Evolutionary conservation across 2,888 invertebrate species (phyloP).

Genomic region (Tanaodytes sp.): DNA sequence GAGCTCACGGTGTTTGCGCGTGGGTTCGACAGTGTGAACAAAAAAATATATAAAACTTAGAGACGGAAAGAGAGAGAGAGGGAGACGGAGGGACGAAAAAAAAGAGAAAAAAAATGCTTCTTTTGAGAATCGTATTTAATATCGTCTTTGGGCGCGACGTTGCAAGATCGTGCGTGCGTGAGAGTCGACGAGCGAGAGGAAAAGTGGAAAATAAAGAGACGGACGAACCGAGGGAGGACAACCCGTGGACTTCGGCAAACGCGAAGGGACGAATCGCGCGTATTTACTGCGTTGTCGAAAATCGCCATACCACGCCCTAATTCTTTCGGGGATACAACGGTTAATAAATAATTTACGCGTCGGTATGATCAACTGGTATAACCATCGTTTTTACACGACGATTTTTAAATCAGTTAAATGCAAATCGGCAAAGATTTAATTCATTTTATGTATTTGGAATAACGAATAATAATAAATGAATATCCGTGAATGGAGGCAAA

Average conservation of each 20-base stretch:
- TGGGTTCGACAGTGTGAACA: conserved; percentile 40
- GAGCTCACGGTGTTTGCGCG: conserved; percentile 20
- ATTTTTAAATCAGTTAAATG: too few species aligned
- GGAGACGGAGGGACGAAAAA: neutral
- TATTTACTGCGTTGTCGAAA: conserved; percentile 53
- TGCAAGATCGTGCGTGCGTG: conserved; percentile 36
- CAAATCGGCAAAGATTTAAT: too few species aligned
- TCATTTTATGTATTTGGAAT: too few species aligned
- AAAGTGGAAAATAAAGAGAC: conserved; percentile 45
- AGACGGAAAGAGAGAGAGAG: neutral
- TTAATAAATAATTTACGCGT: too few species aligned
- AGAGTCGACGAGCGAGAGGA: conserved; percentile 25
- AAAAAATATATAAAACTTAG: conserved; percentile 10
- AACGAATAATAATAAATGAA: too few species aligned
- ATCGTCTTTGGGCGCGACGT: conserved; percentile 36
- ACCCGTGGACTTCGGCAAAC: conserved; percentile 23
- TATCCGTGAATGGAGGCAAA: too few species aligned
- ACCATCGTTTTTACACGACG: too few species aligned
- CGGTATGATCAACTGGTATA: too few species aligned
- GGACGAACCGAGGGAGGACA: conserved; percentile 11
- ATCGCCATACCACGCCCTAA: conserved; percentile 56
- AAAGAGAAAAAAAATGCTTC: conserved; percentile 33
- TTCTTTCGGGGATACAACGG: conserved; percentile 38
- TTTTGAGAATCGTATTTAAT: conserved; percentile 44
- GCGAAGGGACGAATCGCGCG: conserved; percentile 50